These are phyloP conservation scores for Neodon shergylaensis DNA, from an alignment of 2,113 vertebrate species.

Conservation along the genomic window DNA sequence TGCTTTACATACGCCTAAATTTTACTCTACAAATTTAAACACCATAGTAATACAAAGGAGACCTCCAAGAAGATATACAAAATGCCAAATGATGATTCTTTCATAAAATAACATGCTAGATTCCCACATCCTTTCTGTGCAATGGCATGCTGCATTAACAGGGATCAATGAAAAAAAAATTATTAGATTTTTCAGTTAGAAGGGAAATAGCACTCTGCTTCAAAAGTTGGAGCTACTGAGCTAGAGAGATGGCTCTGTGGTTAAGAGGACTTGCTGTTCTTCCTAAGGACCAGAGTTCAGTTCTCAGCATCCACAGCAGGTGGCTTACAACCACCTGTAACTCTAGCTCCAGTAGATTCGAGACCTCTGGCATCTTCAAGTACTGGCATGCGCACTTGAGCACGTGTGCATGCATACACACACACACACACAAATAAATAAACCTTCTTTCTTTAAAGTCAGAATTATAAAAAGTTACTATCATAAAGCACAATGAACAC, in stretches of 20 bases:
- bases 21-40: background rate
- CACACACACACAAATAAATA: background rate
- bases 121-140: background rate
- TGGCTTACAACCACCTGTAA: background rate
- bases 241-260: background rate
- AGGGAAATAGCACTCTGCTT: background rate
- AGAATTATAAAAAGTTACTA: background rate
- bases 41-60: background rate
- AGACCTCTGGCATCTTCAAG: background rate
- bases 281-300: background rate
- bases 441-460: background rate
- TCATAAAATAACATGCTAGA: background rate
- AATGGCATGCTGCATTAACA: background rate
- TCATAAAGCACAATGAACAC: background rate
- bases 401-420: rapidly evolving
- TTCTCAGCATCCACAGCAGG: background rate
- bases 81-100: background rate
- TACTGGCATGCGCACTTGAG: background rate
- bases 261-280: background rate
- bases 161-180: background rate
- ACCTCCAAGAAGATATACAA: background rate
- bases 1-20: background rate
- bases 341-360: background rate
- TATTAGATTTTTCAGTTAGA: background rate
- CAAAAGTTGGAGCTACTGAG: background rate